Evolutionary conservation across 1,140 invertebrate species (phyloP), one percentile per base, ranked within the genome.

Genomic region (Dinoponera quadriceps): DNA sequence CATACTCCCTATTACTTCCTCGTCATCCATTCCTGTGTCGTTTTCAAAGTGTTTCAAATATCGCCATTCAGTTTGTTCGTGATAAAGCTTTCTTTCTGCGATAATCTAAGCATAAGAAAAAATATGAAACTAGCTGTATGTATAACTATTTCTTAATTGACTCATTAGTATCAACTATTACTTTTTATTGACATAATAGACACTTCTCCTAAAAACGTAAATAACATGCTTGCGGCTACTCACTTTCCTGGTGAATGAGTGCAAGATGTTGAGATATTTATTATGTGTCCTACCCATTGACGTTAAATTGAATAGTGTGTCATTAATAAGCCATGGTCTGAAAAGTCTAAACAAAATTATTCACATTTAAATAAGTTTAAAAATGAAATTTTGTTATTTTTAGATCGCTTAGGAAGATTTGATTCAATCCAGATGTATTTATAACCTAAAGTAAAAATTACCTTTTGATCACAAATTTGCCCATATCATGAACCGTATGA

Each of bases 191-290:
- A 22, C 49, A n/a, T 9, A 25, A 7, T 2, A 7, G 2, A 44
- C 4, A 7, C 3, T 44, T n/a, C 29, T 82, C 48, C 2, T 33
- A 20, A 48, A 27, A 13, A 49, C 16, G 22, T 33, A 33, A 29
- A 54, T 38, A 2, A 27, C 13, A 49, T 13, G 25, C 44, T 16
- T 18, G 38, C 29, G 29, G 20, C 51, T 65, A 62, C 95, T 95
- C 7, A 96, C 97, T 88, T 89, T 95, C 91, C 93, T 95, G 3
- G 93, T 96, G 83, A 98, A 97, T 18, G 93, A 92, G 86, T 98
- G 97, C 29, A 98, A 93, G 60, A 96, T 93, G 68, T 96, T 93
- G 1, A 98, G 88, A 25, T 95, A 94, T 87, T 94, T 91, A 13
- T 95, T 93, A 78, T 97, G 95, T 72, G 92, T 89, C 83, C 92